These are phyloP conservation scores for Cladorhizidae sp. DNA, from an alignment of 37 sponge, comb jelly and placozoan genomes.

Conservation along the genomic window DNA sequence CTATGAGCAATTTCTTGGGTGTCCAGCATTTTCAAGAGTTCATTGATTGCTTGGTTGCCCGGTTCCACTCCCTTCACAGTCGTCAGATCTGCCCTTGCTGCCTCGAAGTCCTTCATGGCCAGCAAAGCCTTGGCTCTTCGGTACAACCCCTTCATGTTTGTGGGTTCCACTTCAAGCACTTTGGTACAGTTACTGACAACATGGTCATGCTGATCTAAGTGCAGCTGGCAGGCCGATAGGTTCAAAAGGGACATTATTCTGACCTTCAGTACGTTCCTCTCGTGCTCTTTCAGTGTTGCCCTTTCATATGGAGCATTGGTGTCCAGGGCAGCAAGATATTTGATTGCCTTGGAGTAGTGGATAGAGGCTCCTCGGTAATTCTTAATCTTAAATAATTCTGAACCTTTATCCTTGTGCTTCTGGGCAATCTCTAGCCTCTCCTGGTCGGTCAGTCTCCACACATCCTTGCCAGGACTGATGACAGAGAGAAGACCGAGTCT, in stretches of 20 bases:
- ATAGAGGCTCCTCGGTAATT: conserved; percentile 25
- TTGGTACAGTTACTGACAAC: conserved; percentile 44
- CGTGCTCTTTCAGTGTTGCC: background rate
- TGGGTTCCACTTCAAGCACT: conserved; percentile 27
- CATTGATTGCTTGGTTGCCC: conserved; percentile 27
- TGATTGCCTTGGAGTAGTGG: conserved; percentile 56
- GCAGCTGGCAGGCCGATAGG: conserved; percentile 76
- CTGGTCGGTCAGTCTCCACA: conserved; percentile 43
- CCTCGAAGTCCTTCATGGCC: conserved; percentile 51
- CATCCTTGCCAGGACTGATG: conserved; percentile 37
- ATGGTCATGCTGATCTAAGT: conserved; percentile 35
- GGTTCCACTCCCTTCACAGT: conserved; percentile 40
- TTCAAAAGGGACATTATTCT: conserved; percentile 34
- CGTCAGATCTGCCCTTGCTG: conserved; percentile 31
- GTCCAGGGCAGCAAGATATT: conserved; percentile 32
- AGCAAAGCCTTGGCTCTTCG: conserved; percentile 51
- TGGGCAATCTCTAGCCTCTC: conserved; percentile 38
- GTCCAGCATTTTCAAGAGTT: conserved; percentile 21
- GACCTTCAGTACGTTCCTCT: conserved; percentile 17
- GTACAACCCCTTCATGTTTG: conserved; percentile 61
- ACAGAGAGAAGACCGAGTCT: conserved; percentile 26
- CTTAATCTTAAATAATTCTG: conserved; percentile 27
- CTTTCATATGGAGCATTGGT: background rate
- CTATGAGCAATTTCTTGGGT: conserved; percentile 3
- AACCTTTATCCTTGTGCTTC: conserved; percentile 46